These are phyloP conservation scores for Siniperca undulata DNA, from an alignment of 2,797 vertebrate species.

Conservation along the genomic window DNA sequence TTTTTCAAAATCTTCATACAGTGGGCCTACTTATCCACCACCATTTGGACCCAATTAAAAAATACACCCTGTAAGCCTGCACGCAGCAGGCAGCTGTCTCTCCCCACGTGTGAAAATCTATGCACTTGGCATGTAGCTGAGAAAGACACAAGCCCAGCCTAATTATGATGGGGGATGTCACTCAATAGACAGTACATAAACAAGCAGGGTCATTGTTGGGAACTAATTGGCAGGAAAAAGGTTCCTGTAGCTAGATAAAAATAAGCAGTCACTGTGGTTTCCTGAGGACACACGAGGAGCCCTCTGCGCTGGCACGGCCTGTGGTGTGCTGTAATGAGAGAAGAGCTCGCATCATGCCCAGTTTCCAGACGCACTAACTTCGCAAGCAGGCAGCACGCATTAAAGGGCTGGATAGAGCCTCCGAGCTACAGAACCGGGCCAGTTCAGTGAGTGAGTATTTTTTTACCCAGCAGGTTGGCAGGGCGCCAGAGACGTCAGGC, in stretches of 20 bases:
- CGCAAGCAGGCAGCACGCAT: constrained; percentile 47
- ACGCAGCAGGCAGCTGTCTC: constrained; percentile 62
- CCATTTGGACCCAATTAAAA: constrained; percentile 82
- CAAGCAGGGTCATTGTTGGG: constrained; percentile 79
- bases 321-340: constrained; percentile 82
- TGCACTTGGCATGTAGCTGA: constrained; percentile 63
- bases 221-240: constrained; percentile 81
- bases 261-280: constrained; percentile 77
- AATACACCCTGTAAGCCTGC: constrained; percentile 69
- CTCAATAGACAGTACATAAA: constrained; percentile 81
- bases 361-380: constrained; percentile 71
- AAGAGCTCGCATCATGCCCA: constrained; percentile 64
- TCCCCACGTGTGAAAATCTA: constrained; percentile 72
- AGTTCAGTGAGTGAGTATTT: constrained; percentile 53
- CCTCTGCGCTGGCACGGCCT: constrained; percentile 65
- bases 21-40: constrained; percentile 19
- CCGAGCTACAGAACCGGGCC: constrained; percentile 65
- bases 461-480: constrained; percentile 62
- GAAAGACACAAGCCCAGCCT: constrained; percentile 63
- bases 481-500: constrained; percentile 73
- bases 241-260: constrained; percentile 77
- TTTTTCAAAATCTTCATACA: constrained; percentile 64
- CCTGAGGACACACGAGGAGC: constrained; percentile 69
- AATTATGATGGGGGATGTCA: constrained; percentile 79
- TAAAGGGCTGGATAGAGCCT: constrained; percentile 64